Conservation (phyloP, 2,113 vertebrate species). For the Tachysurus fulvidraco region DNA sequence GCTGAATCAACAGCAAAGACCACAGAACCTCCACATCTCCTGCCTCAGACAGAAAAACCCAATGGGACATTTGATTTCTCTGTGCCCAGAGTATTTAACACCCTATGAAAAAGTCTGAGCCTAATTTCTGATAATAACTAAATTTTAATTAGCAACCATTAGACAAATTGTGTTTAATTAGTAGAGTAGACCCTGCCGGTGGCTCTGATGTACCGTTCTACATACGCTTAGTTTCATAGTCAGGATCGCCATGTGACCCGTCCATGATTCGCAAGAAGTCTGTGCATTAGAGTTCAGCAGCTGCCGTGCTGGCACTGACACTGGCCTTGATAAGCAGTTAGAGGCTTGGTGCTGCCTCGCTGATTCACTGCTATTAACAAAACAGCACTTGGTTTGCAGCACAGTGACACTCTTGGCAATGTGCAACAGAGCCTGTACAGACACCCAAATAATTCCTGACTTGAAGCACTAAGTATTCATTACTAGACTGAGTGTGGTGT, state of each 20-base stretch:
- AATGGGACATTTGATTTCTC: slow-evolving; percentile 40
- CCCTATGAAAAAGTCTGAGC: background rate
- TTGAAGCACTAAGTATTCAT: slow-evolving; percentile 28
- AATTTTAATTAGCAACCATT: background rate
- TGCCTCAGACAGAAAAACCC: slow-evolving; percentile 35
- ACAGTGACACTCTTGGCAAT: slow-evolving; percentile 17
- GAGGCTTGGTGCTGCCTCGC: slow-evolving; percentile 35
- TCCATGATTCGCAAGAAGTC: slow-evolving; percentile 46
- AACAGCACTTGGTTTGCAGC: slow-evolving; percentile 34
- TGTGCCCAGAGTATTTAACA: slow-evolving; percentile 6
- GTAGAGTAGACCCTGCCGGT: background rate
- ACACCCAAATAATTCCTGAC: slow-evolving; percentile 40
- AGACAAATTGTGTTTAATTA: background rate
- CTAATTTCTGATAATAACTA: background rate
- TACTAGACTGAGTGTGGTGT: background rate
- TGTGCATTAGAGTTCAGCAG: slow-evolving; percentile 47
- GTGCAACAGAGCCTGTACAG: slow-evolving; percentile 25
- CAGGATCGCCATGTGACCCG: slow-evolving; percentile 26
- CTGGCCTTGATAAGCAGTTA: slow-evolving; percentile 51
- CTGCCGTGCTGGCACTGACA: slow-evolving; percentile 44
- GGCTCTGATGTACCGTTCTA: slow-evolving; percentile 8
- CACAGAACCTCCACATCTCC: slow-evolving; percentile 33
- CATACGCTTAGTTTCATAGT: slow-evolving; percentile 37
- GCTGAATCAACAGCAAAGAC: slow-evolving; percentile 50
- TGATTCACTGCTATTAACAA: slow-evolving; percentile 44